A percentile compares a stretch with the other conserved stretches of the same genome.
Conservation (phyloP, 2,113 vertebrate genomes). For the Psittacula cyanocephala region DNA sequence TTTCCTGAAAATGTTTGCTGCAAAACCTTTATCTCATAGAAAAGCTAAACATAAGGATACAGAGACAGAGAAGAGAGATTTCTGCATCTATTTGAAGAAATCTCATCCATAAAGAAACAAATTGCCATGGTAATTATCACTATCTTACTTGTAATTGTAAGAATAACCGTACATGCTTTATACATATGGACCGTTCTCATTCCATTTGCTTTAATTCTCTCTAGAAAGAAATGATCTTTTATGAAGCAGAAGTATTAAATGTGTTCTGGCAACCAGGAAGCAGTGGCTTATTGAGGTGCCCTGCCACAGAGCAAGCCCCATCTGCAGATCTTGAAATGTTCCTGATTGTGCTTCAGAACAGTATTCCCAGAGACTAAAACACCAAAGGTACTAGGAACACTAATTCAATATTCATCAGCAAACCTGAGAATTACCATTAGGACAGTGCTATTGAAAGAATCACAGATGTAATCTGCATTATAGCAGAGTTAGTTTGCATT, state of each 20-base stretch:
- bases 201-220: background rate
- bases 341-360: background rate
- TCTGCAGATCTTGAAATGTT: background rate
- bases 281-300: background rate
- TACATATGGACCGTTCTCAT: conserved; percentile 40
- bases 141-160: conserved; percentile 33
- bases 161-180: conserved; percentile 40
- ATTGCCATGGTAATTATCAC: conserved; percentile 67
- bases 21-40: conserved; percentile 35
- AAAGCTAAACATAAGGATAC: conserved; percentile 58
- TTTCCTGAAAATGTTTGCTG: conserved; percentile 59
- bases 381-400: background rate
- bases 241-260: conserved; percentile 24
- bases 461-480: fast-evolving
- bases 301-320: background rate
- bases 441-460: fast-evolving
- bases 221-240: conserved; percentile 49
- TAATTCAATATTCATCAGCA: background rate
- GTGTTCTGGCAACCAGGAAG: conserved; percentile 11
- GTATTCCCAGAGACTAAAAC: fast-evolving
- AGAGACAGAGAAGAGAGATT: conserved; percentile 48
- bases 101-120: conserved; percentile 69
- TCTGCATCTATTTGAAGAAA: conserved; percentile 64
- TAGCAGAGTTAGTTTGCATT: background rate
- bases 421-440: fast-evolving